Conservation (phyloP, 2,888 invertebrate genomes). For the Argynnis bischoffii region DNA sequence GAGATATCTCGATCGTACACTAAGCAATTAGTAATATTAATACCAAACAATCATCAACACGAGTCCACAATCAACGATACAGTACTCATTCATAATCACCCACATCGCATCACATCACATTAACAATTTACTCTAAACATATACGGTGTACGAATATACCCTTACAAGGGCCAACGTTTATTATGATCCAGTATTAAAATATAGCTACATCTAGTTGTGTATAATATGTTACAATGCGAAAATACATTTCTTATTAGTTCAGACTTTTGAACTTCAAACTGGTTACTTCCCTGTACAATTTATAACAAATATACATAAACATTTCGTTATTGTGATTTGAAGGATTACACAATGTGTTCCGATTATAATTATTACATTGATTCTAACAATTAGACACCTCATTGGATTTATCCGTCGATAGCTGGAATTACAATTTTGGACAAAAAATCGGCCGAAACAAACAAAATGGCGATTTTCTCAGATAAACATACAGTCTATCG, state of each 20-base stretch:
- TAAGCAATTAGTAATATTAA: constrained; percentile 17
- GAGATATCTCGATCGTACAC: constrained; percentile 13
- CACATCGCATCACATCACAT: constrained; percentile 57
- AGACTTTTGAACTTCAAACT: constrained; percentile 79
- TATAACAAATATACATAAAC: constrained; percentile 73
- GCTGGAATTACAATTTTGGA: background rate
- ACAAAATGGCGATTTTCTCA: constrained; percentile 11
- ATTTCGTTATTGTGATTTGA: constrained; percentile 81
- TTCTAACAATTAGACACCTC: constrained; percentile 11
- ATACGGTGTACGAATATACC: constrained; percentile 68
- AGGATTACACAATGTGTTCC: constrained; percentile 46
- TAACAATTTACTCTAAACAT: constrained; percentile 64
- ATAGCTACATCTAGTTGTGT: constrained; percentile 76
- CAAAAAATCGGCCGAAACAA: background rate
- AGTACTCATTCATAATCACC: constrained; percentile 13
- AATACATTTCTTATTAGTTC: constrained; percentile 77
- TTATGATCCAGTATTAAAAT: constrained; percentile 71
- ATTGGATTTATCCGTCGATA: constrained; percentile 19
- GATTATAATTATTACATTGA: constrained; percentile 44
- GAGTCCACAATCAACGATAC: constrained; percentile 13
- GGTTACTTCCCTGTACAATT: constrained; percentile 78
- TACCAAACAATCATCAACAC: constrained; percentile 11
- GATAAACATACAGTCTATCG: constrained; percentile 9
- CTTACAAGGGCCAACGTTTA: constrained; percentile 66
- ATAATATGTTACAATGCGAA: constrained; percentile 79